Evolutionary conservation across 2,113 vertebrate species (phyloP).

Genomic region (Microcebus ravelobensis): DNA sequence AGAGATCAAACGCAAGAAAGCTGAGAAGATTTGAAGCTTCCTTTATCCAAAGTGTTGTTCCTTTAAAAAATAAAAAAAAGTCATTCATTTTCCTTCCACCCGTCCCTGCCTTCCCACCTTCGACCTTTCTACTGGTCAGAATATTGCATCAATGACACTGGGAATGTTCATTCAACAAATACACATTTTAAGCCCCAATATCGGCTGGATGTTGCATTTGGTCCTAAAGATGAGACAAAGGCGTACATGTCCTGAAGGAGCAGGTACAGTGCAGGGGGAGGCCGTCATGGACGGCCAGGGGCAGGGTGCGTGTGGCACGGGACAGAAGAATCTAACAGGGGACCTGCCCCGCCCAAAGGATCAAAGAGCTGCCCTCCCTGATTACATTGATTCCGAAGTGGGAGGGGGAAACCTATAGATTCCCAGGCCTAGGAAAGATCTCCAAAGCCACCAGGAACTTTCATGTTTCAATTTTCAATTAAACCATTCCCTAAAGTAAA

Average conservation of each 20-base stretch:
- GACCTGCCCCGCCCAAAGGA: background rate
- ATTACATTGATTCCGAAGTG: background rate
- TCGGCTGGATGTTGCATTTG: background rate
- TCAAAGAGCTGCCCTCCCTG: background rate
- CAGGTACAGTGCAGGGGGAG: background rate
- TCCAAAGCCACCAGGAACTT: background rate
- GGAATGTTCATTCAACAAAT: background rate
- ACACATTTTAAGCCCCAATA: background rate
- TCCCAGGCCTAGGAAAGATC: background rate
- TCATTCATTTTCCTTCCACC: background rate
- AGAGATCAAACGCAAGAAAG: rapidly evolving
- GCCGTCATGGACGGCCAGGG: rapidly evolving
- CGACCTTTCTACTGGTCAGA: background rate
- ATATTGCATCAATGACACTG: background rate
- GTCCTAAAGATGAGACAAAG: background rate
- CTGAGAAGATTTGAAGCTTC: too few species aligned
- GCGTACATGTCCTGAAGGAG: background rate
- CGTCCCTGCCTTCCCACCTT: too few species aligned
- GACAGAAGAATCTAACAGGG: background rate
- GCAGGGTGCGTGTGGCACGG: rapidly evolving
- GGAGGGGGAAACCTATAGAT: background rate
- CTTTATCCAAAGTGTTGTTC: background rate
- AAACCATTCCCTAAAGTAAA: background rate
- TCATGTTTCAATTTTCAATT: background rate
- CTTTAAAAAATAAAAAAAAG: background rate